These are phyloP conservation scores for Neria commutata DNA, from an alignment of 2,888 invertebrate species.

Conservation along the genomic window DNA sequence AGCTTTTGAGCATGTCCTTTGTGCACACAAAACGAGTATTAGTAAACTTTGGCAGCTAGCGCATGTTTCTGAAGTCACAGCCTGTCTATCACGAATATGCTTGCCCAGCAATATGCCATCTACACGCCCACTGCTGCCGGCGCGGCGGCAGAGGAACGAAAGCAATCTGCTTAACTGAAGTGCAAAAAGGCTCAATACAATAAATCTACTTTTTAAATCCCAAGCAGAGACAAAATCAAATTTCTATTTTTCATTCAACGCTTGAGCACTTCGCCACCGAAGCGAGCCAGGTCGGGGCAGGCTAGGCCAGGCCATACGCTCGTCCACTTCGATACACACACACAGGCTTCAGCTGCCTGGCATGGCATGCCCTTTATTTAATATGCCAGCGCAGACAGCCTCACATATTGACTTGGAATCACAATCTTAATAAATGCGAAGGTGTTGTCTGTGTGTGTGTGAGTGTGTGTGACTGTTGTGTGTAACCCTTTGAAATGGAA, in stretches of 20 bases:
- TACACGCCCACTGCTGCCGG: too few relatives aligned
- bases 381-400: not conserved
- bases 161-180: too few relatives aligned
- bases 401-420: not conserved
- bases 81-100: too few relatives aligned
- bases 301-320: too few relatives aligned
- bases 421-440: not conserved
- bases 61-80: too few relatives aligned
- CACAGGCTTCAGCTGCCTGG: not conserved
- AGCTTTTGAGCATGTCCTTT: too few relatives aligned
- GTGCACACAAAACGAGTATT: too few relatives aligned
- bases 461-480: not conserved
- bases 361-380: not conserved
- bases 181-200: not conserved
- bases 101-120: too few relatives aligned
- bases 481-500: not conserved
- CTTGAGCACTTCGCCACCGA: too few relatives aligned
- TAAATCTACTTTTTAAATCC: not conserved
- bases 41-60: too few relatives aligned
- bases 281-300: too few relatives aligned
- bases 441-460: not conserved
- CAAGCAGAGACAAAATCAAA: not conserved
- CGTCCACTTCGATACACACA: not conserved
- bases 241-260: not conserved
- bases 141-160: too few relatives aligned